Base-by-base conservation (phyloP, 2,113 vertebrate genomes). In the Antidorcas marsupialis region DNA sequence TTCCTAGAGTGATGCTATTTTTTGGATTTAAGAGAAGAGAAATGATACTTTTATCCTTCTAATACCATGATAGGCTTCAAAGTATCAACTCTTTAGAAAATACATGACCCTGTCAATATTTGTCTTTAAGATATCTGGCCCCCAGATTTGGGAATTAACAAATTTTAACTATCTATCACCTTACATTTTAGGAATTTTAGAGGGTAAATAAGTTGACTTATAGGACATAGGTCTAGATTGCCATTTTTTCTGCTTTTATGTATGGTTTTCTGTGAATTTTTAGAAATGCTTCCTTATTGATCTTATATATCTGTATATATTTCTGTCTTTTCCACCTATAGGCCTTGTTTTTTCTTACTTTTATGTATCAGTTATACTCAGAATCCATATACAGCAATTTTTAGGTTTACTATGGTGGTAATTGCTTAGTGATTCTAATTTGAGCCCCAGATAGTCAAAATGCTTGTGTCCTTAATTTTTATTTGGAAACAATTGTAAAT, bases 371-470 rank as follows among this genome's bases (percentile, higher is more conserved):
- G 28, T 67, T 94, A 71, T 74, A 76, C 36, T n/a, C 57, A 79
- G 25, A 96, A 85, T 90, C n/a, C 15, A 62, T 84, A 43, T 39
- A 50, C 84, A 89, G 64, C 16, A 60, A 36, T 92, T 87, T 87
- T 93, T 92, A 67, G 39, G 33, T 67, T 95, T 89, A 67, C 64
- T 55, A 30, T 78, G 19, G 12, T 89, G 57, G 28, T 84, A 89
- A 50, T 97, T 92, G 21, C 47, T 79, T 85, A 84, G 50, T 78
- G 55, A 87, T 74, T 94, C 92, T 96, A 91, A 30, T 87, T 91
- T 96, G 67, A 92, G 10, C 21, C 47, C 50, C 50, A 67, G 25
- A 57, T 67, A 91, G 27, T 82, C 79, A 79, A 89, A 92, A 76
- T 59, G 39, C 25, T 78, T 59, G 39, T 85, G 43, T 92, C 57